Base-by-base conservation (phyloP, 2,113 vertebrate genomes). In the Nothoprocta perdicaria region DNA sequence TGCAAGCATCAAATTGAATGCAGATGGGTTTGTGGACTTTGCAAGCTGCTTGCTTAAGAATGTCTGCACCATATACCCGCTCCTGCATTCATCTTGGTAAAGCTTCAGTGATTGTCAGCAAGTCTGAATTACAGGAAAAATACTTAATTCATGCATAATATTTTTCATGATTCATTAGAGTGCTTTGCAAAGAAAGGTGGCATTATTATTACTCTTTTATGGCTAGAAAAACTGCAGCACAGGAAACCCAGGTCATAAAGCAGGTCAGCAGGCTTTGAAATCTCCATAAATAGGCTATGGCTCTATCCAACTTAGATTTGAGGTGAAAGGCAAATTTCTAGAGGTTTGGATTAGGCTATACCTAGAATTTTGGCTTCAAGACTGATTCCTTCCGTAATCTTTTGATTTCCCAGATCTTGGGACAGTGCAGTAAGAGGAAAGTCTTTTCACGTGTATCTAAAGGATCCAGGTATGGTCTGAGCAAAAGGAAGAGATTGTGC, bases 1-100 rank as follows among this genome's bases (percentile, higher is more conserved):
- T 24, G 85, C 78, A 69, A 93, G 91, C 76, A 58, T 62, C 82
- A 93, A 94, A 96, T 94, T 95, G 94, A 73, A 94, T 33, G 82
- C 95, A 96, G 96, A 88, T 94, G 95, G 89, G 10, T 75, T 84
- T 93, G 91, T 76, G 94, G 91, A 79, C 92, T 94, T 80, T 10
- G 69, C 91, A 79, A 91, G 58, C 41, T 1, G 82, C 53, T 92
- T 83, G n/a, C 69, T 89, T 35, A 83, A 66, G 94, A 96, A 94
- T 88, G 94, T 91, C 92, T 94, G n/a, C 79, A 48, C 89, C 63
- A 31, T 83, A 67, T 66, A 83, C 61, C 88, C 58, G 78, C 9
- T 48, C 91, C 50, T 17, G 41, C 76, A 86, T 94, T 94, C 63
- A 43, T 96, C 91, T 76, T 53, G 69, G 87, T 81, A 14, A 65